phyloP scores from a whole-genome alignment of 2,888 invertebrate genomes.

The Luperina nickerlii region DNA sequence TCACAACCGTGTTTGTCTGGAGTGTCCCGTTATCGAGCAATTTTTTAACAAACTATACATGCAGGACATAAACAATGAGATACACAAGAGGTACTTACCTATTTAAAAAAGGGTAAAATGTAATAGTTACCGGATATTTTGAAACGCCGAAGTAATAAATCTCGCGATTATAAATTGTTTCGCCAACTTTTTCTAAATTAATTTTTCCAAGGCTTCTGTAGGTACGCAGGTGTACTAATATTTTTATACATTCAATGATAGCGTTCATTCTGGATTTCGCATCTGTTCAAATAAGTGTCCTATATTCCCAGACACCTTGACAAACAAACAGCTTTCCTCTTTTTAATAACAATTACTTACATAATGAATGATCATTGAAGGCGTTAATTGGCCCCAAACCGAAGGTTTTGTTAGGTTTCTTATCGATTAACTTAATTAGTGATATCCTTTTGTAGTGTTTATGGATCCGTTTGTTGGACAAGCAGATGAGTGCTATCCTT shows the following conservation, averaged over 20 bases:
- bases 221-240: background rate
- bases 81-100: too few species aligned
- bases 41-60: too few species aligned
- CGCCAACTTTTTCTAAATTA: background rate
- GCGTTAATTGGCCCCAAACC: constrained; percentile 29
- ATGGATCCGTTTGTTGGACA: constrained; percentile 18
- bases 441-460: constrained; percentile 45
- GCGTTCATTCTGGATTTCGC: background rate
- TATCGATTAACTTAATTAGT: constrained; percentile 54
- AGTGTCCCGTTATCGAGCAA: too few species aligned
- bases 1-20: too few species aligned
- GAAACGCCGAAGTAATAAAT: too few species aligned
- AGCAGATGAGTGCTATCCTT: constrained; percentile 28
- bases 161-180: too few species aligned
- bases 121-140: too few species aligned
- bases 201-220: background rate
- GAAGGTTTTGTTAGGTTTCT: constrained; percentile 59
- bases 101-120: too few species aligned
- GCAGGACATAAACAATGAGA: too few species aligned
- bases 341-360: constrained; percentile 29
- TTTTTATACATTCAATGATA: background rate
- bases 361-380: constrained; percentile 28
- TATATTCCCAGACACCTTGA: constrained; percentile 18
- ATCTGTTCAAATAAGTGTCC: background rate
- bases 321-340: constrained; percentile 49